Evolutionary conservation across 2,113 vertebrate genomes (phyloP), one percentile per base, ranked within the genome.

Genomic region (Columbina picui): DNA sequence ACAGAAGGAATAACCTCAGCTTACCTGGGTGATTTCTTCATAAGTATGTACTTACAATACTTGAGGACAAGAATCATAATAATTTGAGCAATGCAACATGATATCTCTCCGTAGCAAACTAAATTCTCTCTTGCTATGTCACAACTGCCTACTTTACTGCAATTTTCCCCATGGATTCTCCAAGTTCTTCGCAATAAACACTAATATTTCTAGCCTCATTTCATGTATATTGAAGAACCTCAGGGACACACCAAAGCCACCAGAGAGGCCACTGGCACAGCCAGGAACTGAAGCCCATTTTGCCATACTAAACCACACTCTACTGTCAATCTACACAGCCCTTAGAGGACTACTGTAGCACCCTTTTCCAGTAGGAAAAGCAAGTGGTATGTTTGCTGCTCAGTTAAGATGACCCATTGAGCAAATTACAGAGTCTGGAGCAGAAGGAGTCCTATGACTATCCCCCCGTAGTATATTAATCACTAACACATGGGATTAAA

Each of bases 11-110:
- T 96, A 98, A 96, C 96, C 94, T 96, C 95, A 94, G 94, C 96
- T 98, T 98, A 98, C 98, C 98, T 98, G 96, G 87, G 50, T 92
- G 97, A 93, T 97, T 98, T 95, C 78, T 94, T 94, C 93, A 47
- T 49, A 93, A 94, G 73, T 39, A 90, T 29, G 25, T 43, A 52
- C 63, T 84, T 78, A 85, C 38, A 65, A 74, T 26, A 70, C 49
- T 74, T 45, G 30, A 32, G 53, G 32, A 90, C 64, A 86, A 90
- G 84, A 91, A 45, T 7, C 56, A 45, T 2, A 41, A 38, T 16
- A 25, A 71, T 85, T 95, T 79, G 11, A 70, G 41, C 74, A 47
- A 74, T 3, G 14, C 36, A 85, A 87, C 22, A 30, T 1, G 5
- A 1, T 30, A 26, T 15, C 20, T 67, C 55, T 39, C 29, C 19